Percentiles rank a stretch among this genome's conserved stretches.
phyloP scores from a whole-genome alignment of 2,797 vertebrate genomes.

The Pelodytes ibericus region DNA sequence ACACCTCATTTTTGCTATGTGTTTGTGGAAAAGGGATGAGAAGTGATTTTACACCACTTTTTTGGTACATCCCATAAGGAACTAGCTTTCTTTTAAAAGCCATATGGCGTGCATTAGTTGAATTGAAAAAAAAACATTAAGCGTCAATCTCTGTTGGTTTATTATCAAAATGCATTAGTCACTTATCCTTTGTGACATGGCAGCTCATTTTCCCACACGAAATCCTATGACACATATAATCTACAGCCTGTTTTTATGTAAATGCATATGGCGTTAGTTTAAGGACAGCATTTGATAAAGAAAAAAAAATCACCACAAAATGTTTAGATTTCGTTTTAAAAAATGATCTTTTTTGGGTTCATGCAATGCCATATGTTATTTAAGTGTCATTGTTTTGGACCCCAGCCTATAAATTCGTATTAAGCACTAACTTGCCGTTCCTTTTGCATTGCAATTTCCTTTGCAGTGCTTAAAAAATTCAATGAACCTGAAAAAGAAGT shows the following conservation, averaged over 20 bases:
- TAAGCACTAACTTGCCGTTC: slow-evolving; percentile 37
- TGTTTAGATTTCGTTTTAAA: slow-evolving; percentile 17
- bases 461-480: not conserved
- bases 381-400: slow-evolving; percentile 30
- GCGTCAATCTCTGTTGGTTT: not conserved
- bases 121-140: slow-evolving; percentile 11
- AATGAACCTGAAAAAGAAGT: slow-evolving; percentile 1
- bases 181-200: slow-evolving; percentile 31
- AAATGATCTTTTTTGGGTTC: slow-evolving; percentile 1
- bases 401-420: slow-evolving; percentile 16
- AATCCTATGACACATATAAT: slow-evolving; percentile 24
- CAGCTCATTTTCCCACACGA: slow-evolving; percentile 15
- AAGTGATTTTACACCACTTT: too few relatives aligned
- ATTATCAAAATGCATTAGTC: slow-evolving; percentile 23
- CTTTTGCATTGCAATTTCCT: slow-evolving; percentile 26
- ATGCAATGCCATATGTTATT: slow-evolving; percentile 32
- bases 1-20: too few relatives aligned
- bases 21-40: too few relatives aligned
- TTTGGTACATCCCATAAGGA: too few relatives aligned
- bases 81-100: too few relatives aligned
- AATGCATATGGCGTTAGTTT: not conserved
- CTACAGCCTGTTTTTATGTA: not conserved
- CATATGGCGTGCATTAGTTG: too few relatives aligned
- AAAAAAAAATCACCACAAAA: slow-evolving; percentile 1
- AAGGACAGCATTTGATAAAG: slow-evolving; percentile 33